Percentiles rank a stretch among this genome's conserved stretches.
Conservation (phyloP, 2,113 vertebrate genomes). For the Varanus komodoensis region DNA sequence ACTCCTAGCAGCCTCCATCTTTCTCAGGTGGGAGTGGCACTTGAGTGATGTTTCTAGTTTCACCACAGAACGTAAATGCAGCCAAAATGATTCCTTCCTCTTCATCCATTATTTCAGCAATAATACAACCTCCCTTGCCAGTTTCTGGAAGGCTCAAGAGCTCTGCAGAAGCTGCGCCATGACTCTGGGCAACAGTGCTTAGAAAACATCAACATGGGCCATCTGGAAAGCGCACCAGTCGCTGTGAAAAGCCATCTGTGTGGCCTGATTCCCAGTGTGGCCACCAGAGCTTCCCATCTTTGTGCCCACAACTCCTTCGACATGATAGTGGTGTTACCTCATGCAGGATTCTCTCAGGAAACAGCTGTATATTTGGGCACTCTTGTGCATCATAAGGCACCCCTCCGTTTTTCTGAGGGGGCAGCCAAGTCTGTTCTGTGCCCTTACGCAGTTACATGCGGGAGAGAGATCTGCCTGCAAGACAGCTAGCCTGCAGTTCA, state of each 20-base stretch:
- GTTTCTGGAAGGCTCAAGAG: slow-evolving; percentile 27
- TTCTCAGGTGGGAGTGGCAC: not conserved
- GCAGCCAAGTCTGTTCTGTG: not conserved
- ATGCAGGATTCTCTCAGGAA: not conserved
- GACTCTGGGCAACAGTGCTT: not conserved
- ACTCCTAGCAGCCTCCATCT: not conserved
- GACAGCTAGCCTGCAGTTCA: not conserved
- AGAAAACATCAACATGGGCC: not conserved
- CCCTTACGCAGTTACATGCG: not conserved
- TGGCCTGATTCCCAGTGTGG: not conserved
- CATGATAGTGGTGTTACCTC: too few species aligned
- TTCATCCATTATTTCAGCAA: slow-evolving; percentile 59
- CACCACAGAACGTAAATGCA: not conserved
- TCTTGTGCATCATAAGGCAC: not conserved
- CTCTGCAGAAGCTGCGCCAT: not conserved
- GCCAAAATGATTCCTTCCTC: not conserved
- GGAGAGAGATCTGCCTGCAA: not conserved
- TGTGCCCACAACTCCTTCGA: not conserved
- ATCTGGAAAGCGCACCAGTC: not conserved
- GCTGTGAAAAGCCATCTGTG: not conserved
- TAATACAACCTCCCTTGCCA: slow-evolving; percentile 51
- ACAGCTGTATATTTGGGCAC: not conserved
- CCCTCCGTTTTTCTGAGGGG: not conserved
- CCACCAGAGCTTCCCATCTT: not conserved
- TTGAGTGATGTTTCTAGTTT: slow-evolving; percentile 12